Conservation (phyloP, 2,113 vertebrate species). For the Cariama cristata region DNA sequence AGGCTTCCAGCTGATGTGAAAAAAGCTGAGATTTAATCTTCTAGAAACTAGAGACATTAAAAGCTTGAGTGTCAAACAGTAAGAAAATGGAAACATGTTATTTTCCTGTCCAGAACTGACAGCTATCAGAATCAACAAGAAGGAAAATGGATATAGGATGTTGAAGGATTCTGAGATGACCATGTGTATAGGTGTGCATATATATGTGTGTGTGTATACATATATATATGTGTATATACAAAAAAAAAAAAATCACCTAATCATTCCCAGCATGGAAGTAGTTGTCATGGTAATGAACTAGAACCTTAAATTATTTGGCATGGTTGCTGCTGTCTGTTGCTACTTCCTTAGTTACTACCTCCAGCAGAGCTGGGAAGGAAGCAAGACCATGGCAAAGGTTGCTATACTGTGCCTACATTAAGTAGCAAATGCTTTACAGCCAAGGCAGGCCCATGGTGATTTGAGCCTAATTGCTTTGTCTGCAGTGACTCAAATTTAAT, state of each 20-base stretch:
- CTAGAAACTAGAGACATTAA: neutral
- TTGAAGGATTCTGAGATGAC: neutral
- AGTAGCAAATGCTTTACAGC: neutral
- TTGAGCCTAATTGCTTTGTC: neutral
- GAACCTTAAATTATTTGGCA: neutral
- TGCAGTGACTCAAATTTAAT: neutral
- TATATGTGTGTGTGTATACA: accelerated
- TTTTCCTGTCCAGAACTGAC: neutral
- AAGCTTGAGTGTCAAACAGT: neutral
- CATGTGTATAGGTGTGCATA: neutral
- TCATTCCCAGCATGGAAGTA: neutral
- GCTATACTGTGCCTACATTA: neutral
- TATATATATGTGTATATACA: no score
- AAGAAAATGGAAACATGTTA: neutral
- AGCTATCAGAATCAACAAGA: neutral
- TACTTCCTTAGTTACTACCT: neutral
- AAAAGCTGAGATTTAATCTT: neutral
- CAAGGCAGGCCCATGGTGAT: neutral
- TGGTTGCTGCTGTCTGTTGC: neutral
- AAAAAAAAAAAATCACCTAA: neutral
- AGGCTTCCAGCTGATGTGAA: neutral
- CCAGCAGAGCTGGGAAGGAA: neutral
- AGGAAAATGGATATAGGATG: neutral
- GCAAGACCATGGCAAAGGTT: neutral
- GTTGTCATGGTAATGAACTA: neutral